Percentiles rank a stretch among this genome's conserved stretches.
These are phyloP conservation scores for Saccostrea glomerata DNA, from an alignment of 1,140 invertebrate species.

Conservation along the genomic window DNA sequence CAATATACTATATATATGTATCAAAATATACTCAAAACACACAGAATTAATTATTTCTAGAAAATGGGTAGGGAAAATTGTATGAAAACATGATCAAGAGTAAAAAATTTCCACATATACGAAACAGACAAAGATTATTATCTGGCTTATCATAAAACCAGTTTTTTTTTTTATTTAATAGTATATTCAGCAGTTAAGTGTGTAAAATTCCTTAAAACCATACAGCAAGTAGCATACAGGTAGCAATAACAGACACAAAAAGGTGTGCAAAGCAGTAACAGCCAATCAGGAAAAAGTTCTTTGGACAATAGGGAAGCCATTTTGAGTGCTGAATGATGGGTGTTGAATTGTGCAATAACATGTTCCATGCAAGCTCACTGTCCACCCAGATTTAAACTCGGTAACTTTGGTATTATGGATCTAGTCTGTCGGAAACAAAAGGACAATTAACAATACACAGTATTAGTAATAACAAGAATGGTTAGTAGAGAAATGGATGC, in stretches of 20 bases:
- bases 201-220: not conserved
- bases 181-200: conserved; percentile 34
- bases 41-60: not conserved
- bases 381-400: conserved; percentile 68
- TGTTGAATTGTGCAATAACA: conserved; percentile 36
- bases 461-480: conserved; percentile 5
- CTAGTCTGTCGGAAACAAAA: conserved; percentile 64
- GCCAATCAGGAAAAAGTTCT: conserved; percentile 1
- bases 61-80: not conserved
- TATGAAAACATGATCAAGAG: not conserved
- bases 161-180: not conserved
- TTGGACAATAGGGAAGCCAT: conserved; percentile 14
- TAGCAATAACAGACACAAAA: conserved; percentile 26
- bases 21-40: not conserved
- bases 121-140: not conserved
- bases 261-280: conserved; percentile 23
- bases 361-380: conserved; percentile 60
- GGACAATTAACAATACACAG: conserved; percentile 43
- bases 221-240: conserved; percentile 4
- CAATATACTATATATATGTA: not conserved
- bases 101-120: not conserved
- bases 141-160: not conserved
- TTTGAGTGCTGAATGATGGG: conserved; percentile 42
- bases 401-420: conserved; percentile 70
- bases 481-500: conserved; percentile 3